A percentile compares a stretch with the other conserved stretches of the same genome.
Conservation (phyloP, 2,797 vertebrate genomes). For the Ctenochaetus hawaiiensis region DNA sequence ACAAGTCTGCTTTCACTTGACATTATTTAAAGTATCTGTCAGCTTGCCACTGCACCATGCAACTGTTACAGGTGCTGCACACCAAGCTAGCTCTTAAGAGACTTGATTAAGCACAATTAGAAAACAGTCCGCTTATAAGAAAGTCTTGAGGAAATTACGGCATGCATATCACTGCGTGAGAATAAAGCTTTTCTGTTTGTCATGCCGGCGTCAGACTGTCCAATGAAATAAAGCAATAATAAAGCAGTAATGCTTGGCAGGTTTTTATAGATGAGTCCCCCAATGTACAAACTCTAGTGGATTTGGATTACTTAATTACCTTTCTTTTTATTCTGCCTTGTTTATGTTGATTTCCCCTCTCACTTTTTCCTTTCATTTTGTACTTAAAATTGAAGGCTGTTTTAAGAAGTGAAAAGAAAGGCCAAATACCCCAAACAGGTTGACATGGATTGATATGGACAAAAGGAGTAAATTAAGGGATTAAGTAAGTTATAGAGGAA, state of each 20-base stretch:
- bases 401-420: not conserved
- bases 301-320: not conserved
- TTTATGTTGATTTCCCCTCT: no score
- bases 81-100: slow-evolving; percentile 10
- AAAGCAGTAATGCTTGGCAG: not conserved
- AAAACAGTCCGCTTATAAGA: slow-evolving; percentile 5
- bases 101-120: slow-evolving; percentile 7
- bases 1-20: slow-evolving; percentile 12
- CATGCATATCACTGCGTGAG: not conserved
- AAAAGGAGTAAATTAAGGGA: not conserved
- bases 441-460: no score
- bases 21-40: slow-evolving; percentile 40
- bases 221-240: no score
- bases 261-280: not conserved
- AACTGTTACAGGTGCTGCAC: slow-evolving; percentile 15
- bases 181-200: not conserved
- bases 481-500: not conserved
- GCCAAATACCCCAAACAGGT: no score
- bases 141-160: slow-evolving; percentile 6
- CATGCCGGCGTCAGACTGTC: not conserved
- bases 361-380: not conserved
- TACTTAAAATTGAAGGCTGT: not conserved
- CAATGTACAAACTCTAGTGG: not conserved
- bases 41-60: slow-evolving; percentile 10
- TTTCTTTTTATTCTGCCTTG: not conserved